These are phyloP conservation scores for Xenus cinereus DNA, from an alignment of 2,113 vertebrate genomes.

Conservation along the genomic window DNA sequence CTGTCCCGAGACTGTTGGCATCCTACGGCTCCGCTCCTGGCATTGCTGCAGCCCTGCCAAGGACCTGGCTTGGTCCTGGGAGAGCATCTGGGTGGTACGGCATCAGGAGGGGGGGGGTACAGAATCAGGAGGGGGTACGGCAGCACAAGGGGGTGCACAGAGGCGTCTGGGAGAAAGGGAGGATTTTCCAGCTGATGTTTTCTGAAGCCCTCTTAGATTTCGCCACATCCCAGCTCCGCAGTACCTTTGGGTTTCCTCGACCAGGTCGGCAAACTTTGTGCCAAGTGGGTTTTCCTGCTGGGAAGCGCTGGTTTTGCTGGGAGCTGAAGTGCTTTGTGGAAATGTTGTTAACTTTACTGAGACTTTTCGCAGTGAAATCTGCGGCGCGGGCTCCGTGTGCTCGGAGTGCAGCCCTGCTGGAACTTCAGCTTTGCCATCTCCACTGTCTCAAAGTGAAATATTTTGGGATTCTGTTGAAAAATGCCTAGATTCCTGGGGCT, in stretches of 20 bases:
- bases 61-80: neutral
- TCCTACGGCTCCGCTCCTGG: rapidly evolving
- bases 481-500: rapidly evolving
- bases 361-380: neutral
- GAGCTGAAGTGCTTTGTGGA: neutral
- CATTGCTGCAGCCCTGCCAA: neutral
- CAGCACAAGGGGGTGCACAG: rapidly evolving
- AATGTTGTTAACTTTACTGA: rapidly evolving
- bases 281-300: neutral
- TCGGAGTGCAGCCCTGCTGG: rapidly evolving
- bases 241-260: neutral
- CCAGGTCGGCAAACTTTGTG: neutral
- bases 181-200: rapidly evolving
- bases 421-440: neutral
- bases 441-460: rapidly evolving
- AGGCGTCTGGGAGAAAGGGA: neutral
- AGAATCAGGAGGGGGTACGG: neutral
- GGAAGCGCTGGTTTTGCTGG: neutral
- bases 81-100: neutral
- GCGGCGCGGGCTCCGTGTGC: rapidly evolving
- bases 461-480: neutral
- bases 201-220: rapidly evolving
- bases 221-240: rapidly evolving
- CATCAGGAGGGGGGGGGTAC: neutral
- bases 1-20: neutral